Evolutionary conservation across 2,888 invertebrate species (phyloP), one percentile per base, ranked within the genome.

Genomic region (Balanococcus diminutus): DNA sequence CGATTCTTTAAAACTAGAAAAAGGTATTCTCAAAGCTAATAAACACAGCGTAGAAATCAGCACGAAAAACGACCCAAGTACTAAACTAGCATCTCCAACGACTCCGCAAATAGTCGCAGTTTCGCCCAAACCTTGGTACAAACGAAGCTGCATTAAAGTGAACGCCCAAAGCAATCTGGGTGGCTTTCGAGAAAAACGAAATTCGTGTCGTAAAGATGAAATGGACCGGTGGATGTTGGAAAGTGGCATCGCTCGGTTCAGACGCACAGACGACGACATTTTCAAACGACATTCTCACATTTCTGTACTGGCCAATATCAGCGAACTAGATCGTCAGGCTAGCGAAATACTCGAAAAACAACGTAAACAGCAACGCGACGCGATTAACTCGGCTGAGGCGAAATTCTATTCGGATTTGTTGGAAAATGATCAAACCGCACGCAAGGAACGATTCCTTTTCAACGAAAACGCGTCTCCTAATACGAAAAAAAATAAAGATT

Each of bases 241-340:
- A 36, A 36, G 32, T 3, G 75, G 31, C 19, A 79, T 79, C 32
- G 75, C 75, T 25, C 75, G 75, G 1, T 36, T 36, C n/a, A 90
- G 91, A 1, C 91, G 75, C 0, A 28, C 36, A 32, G 36, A 32
- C 22, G 75, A 32, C 19, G 75, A 79, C 19, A 36, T 36, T 9
- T 36, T 36, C 75, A 79, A 79, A 79, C 90, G 92, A 85, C 92
- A 91, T 90, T 91, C 92, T 0, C 92, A 92, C 88, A 88, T 94
- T 89, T 92, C 92, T 88, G 91, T 93, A 87, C 90, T 95, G 82
- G 94, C 94, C 0, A 95, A 93, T 89, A 95, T 95, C 88, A 95
- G 95, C 89, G 95, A 95, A 89, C 90, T 95, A 87, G 95, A 96
- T 89, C 92, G 94, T 88, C 94, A 96, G 90, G 95, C 95, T 0